Conservation (phyloP, 2,888 invertebrate genomes). For the Acutogordius australiensis region DNA sequence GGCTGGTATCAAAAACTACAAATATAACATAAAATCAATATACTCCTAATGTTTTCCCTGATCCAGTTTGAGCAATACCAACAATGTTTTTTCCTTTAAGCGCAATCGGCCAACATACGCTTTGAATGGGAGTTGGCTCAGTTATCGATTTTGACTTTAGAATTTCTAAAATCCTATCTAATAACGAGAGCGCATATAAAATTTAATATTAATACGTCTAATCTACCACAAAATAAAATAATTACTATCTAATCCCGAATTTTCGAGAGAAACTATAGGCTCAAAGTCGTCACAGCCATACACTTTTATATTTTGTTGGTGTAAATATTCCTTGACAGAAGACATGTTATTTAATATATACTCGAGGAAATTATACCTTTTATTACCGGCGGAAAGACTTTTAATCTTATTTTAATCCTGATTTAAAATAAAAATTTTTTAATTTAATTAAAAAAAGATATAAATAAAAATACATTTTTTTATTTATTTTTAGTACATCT, state of each 20-base stretch:
- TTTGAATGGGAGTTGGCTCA: constrained; percentile 31
- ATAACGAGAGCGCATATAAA: too few relatives aligned
- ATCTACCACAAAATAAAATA: constrained; percentile 36
- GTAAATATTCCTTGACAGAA: not conserved
- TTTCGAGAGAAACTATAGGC: constrained; percentile 59
- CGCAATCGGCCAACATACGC: constrained; percentile 74
- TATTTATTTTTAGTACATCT: too few relatives aligned
- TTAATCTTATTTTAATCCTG: too few relatives aligned
- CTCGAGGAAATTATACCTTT: too few relatives aligned
- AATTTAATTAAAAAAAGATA: too few relatives aligned
- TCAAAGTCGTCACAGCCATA: constrained; percentile 51
- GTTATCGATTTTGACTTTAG: constrained; percentile 20
- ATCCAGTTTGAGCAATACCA: constrained; percentile 56
- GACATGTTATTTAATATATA: too few relatives aligned
- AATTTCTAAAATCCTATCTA: constrained; percentile 22
- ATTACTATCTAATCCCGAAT: constrained; percentile 55
- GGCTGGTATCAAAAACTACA: constrained; percentile 39
- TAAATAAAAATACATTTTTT: too few relatives aligned
- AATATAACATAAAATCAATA: constrained; percentile 12
- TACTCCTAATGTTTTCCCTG: constrained; percentile 57
- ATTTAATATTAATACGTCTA: too few relatives aligned
- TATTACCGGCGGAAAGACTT: too few relatives aligned
- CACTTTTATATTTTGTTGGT: constrained; percentile 23
- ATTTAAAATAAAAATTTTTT: too few relatives aligned
- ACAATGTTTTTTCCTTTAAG: constrained; percentile 66